Evolutionary conservation across 2,113 vertebrate species (phyloP), one percentile per base, ranked within the genome.

Genomic region (Eurystomus gularis): DNA sequence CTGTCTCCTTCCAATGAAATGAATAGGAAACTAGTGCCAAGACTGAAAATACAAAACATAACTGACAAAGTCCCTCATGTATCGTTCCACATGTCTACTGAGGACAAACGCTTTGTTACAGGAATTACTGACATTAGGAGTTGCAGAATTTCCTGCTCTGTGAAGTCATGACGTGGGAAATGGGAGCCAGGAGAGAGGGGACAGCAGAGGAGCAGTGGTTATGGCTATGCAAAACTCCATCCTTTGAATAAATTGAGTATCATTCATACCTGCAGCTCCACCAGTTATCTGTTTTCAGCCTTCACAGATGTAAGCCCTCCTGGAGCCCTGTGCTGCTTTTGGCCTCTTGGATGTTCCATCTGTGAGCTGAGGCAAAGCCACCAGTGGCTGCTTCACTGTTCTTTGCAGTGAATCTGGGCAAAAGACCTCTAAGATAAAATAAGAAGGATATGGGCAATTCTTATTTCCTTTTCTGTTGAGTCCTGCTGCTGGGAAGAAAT

Each of bases 1-100:
- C 5, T 93, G 75, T 82, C 90, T 94, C 25, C 82, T 97, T 95
- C 78, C 69, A 87, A 19, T 52, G 40, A 82, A 82, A 95, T 77
- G 92, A 96, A 86, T 40, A 82, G 80, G 82, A 86, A 94, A 89
- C 17, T 26, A 89, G 52, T 10, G 9, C 35, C 21, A 35, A 89
- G 91, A 68, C 66, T 44, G 73, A 73, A 71, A 86, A 42, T 24
- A 37, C 10, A 54, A n/a, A 40, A 11, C 7, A 68, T 52, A 66
- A 75, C 29, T 51, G 46, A 84, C 69, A 95, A 92, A 93, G 73
- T 91, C 31, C 15, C 82, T 87, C 70, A 64, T 89, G 48, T 51
- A 49, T 66, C 12, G 17, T 52, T 58, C 64, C n/a, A 85, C 31
- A 21, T 31, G 51, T 66, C 31, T 62, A 44, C 54, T 25, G 46